Evolutionary conservation across 2,113 vertebrate species (phyloP).

Genomic region (Heteronetta atricapilla): DNA sequence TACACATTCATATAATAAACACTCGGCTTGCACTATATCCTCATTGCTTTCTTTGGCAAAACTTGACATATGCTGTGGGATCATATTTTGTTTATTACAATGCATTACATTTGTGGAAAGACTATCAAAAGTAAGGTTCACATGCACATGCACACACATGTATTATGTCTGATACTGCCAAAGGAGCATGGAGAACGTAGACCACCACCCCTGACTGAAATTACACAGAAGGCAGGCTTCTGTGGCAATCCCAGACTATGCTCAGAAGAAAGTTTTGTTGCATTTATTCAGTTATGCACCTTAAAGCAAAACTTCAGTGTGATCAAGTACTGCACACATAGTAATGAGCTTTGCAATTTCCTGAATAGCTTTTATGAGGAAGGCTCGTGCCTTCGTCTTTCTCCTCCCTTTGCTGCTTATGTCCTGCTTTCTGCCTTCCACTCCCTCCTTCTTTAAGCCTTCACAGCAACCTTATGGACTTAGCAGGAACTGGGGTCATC

Average conservation of each 20-base stretch:
- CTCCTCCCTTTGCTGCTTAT: background rate
- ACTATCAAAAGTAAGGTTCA: background rate
- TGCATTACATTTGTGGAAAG: background rate
- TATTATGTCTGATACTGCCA: background rate
- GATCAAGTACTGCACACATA: background rate
- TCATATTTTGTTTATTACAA: conserved; percentile 29
- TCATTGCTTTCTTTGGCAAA: conserved; percentile 7
- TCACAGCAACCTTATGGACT: background rate
- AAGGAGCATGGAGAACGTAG: background rate
- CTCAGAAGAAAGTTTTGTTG: background rate
- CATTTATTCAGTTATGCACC: conserved; percentile 4
- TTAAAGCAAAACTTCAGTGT: conserved; percentile 27
- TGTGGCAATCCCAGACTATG: background rate
- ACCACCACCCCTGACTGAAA: background rate
- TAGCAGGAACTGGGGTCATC: conserved; percentile 44
- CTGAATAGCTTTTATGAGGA: conserved; percentile 18
- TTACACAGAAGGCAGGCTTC: background rate
- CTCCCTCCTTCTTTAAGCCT: background rate
- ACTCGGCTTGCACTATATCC: background rate
- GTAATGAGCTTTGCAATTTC: conserved; percentile 38
- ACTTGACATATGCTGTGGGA: background rate
- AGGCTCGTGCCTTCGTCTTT: background rate
- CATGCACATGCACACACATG: background rate
- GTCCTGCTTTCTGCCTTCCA: background rate
- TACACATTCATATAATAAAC: background rate